phyloP scores from a whole-genome alignment of 1,140 invertebrate genomes.

The Ptiloglossa arizonensis region DNA sequence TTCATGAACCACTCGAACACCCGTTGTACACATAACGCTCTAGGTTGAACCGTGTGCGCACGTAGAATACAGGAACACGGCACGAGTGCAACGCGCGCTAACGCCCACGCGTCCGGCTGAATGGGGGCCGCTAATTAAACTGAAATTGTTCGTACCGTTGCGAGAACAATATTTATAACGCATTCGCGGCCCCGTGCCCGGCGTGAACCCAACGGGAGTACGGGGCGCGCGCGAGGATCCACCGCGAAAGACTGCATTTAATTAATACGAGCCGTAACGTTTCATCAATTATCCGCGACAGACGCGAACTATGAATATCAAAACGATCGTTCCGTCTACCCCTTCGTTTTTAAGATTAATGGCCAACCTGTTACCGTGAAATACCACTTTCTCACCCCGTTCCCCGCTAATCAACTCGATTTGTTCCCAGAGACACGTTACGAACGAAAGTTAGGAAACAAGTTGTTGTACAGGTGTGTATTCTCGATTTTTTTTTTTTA shows the following conservation, averaged over 20 bases:
- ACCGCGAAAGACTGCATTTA: neutral
- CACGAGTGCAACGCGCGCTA: slow-evolving; percentile 39
- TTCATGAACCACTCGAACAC: slow-evolving; percentile 16
- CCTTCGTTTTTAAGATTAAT: neutral
- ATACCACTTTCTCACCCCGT: neutral
- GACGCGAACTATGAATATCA: neutral
- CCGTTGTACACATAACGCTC: neutral
- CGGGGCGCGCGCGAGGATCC: too few relatives aligned
- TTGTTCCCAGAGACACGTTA: too few relatives aligned
- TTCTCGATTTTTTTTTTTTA: too few relatives aligned
- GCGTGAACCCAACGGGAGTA: neutral
- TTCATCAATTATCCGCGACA: neutral
- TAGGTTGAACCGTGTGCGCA: neutral
- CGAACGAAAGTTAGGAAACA: too few relatives aligned
- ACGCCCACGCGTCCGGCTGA: slow-evolving; percentile 49
- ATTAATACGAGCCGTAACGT: neutral
- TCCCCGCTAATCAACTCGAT: neutral
- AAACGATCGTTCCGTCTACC: neutral
- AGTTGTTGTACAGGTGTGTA: too few relatives aligned
- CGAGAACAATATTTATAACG: slow-evolving; percentile 31
- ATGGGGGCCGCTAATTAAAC: slow-evolving; percentile 51
- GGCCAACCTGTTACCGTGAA: neutral
- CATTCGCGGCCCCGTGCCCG: neutral
- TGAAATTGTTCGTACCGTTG: slow-evolving; percentile 42
- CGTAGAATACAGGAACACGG: slow-evolving; percentile 24